Base-by-base conservation (phyloP, 2,888 invertebrate genomes). In the Schizotus pectinicornis region DNA sequence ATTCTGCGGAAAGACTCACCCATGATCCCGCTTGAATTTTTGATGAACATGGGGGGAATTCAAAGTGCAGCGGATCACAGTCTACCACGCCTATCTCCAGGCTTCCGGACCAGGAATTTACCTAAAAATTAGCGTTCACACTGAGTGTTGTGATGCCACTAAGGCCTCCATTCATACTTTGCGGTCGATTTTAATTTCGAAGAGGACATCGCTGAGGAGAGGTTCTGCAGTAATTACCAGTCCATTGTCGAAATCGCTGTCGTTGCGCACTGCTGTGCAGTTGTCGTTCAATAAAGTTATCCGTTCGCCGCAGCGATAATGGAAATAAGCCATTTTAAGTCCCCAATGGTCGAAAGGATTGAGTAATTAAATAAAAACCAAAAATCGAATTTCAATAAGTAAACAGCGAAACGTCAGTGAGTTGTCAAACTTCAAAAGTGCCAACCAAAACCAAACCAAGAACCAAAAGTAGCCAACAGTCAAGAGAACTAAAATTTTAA, bases 171-270 rank as follows among this genome's bases (percentile, higher is more conserved):
- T 51, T 37, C 39, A 73, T 81, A 95, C 95, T 88, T 94, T 95
- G 81, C 90, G 89, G 76, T 94, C 94, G 73, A 95, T 90, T 72
- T 88, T 86, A 62, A 95, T 89, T 84, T 94, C 92, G 77, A 95
- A 95, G 54, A 93, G 80, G 62, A 90, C 85, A 82, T 94, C 92
- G 77, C 93, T 91, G 60, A 84, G 81, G 30, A 95, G 81, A 2
- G 94, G 91, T 68, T 91, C 89, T 3, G 88, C 87, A 71, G 92
- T 91, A 65, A 95, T 85, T 22, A 94, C 92, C 64, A 95, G 80
- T n/a, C 94, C 94, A 81, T 92, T 89, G 79, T 94, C 93, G 75
- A 92, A 94, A 76, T 93, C 92, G 52, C 89, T 88, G 70, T 89
- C 87, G 75, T 88, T 89, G 69, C 93, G 83, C 61, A 88, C 85